These are phyloP conservation scores for Teleogryllus oceanicus DNA, from an alignment of 2,888 invertebrate species.

Conservation along the genomic window DNA sequence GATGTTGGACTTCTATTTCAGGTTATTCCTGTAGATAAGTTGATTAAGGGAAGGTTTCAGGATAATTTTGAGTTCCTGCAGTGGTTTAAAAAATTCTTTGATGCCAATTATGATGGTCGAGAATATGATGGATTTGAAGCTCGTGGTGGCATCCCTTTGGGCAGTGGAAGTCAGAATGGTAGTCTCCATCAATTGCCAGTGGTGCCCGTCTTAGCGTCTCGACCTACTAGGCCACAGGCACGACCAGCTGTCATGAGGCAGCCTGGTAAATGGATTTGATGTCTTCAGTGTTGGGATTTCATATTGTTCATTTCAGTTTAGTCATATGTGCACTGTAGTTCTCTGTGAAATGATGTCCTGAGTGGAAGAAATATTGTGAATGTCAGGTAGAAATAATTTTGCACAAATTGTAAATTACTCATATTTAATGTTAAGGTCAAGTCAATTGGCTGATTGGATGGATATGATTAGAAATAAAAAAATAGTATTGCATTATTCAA, in stretches of 20 bases:
- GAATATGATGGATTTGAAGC: conserved; percentile 92
- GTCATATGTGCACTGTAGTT: background rate
- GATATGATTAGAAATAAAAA: no score
- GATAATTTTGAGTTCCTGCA: conserved; percentile 99
- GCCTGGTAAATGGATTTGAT: conserved; percentile 34
- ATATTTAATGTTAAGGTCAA: no score
- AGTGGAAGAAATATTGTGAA: no score
- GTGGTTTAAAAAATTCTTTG: conserved; percentile 99
- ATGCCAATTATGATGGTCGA: conserved; percentile 98
- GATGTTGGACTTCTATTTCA: conserved; percentile 50
- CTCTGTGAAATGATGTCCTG: no score
- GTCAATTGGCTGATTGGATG: no score
- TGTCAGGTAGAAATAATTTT: background rate
- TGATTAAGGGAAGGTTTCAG: conserved; percentile 99
- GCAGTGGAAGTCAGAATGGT: conserved; percentile 50
- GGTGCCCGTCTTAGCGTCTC: conserved; percentile 42
- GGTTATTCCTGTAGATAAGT: conserved; percentile 98
- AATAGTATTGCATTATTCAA: no score
- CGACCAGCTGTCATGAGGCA: conserved; percentile 32
- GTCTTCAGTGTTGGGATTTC: background rate
- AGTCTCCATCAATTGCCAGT: conserved; percentile 51
- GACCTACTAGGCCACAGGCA: conserved; percentile 45
- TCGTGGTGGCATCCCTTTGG: conserved; percentile 77
- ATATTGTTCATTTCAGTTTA: background rate
- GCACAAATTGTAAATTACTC: background rate